phyloP scores from a whole-genome alignment of 2,797 vertebrate genomes.

The Champsocephalus gunnari region DNA sequence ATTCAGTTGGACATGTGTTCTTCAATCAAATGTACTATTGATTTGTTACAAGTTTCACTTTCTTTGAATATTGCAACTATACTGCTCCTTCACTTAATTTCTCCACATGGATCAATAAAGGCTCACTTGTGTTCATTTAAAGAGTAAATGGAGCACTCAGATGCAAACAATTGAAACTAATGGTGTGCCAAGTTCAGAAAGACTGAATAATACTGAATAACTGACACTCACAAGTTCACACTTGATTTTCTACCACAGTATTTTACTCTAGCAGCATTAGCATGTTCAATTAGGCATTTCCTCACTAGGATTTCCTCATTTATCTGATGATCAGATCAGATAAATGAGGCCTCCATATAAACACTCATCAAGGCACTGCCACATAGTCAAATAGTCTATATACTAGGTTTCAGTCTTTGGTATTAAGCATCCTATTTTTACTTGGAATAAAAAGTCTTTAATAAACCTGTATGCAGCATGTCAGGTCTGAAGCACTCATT shows the following conservation, averaged over 20 bases:
- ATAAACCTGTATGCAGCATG: neutral
- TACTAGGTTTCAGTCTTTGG: neutral
- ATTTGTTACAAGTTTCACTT: conserved; percentile 7
- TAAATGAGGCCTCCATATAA: neutral
- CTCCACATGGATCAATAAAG: conserved; percentile 34
- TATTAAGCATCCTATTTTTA: conserved; percentile 4
- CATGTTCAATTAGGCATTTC: neutral
- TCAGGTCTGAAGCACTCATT: neutral
- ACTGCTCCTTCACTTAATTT: conserved; percentile 10
- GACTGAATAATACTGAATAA: conserved; percentile 1
- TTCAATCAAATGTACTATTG: too few species aligned
- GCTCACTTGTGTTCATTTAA: conserved; percentile 38
- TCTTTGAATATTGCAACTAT: neutral
- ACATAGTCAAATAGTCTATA: neutral
- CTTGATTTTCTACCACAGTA: neutral
- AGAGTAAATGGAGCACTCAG: conserved; percentile 26
- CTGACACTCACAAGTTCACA: neutral
- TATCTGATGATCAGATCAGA: neutral
- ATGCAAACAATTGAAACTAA: conserved; percentile 25
- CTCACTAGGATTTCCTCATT: too few species aligned
- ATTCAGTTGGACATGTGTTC: neutral
- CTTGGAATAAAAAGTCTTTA: neutral
- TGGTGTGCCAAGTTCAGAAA: conserved; percentile 25
- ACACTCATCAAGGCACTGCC: neutral
- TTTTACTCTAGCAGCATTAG: conserved; percentile 8